These are phyloP conservation scores for Timandra comae DNA, from an alignment of 2,888 invertebrate species.

Conservation along the genomic window DNA sequence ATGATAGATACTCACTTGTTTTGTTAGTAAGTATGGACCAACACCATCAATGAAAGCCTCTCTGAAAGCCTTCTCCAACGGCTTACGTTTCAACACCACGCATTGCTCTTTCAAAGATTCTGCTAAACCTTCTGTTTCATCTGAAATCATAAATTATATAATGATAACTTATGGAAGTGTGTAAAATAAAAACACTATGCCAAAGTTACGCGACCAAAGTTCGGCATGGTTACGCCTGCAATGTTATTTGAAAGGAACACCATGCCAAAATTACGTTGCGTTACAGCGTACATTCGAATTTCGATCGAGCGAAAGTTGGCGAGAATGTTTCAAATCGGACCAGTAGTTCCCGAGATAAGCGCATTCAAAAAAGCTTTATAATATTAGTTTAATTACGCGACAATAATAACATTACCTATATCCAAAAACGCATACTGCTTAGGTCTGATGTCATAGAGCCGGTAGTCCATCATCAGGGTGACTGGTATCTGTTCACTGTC, in stretches of 20 bases:
- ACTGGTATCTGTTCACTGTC: slow-evolving; percentile 35
- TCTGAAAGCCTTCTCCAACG: slow-evolving; percentile 50
- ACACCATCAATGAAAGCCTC: slow-evolving; percentile 48
- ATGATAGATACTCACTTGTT: slow-evolving; percentile 32
- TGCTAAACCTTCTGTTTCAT: slow-evolving; percentile 39
- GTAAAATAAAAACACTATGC: no score
- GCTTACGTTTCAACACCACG: slow-evolving; percentile 44
- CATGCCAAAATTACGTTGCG: no score
- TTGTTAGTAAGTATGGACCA: slow-evolving; percentile 45
- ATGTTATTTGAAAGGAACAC: no score
- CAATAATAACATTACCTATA: slow-evolving; percentile 36
- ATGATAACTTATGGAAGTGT: neutral
- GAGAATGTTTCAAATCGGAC: no score
- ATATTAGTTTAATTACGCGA: no score
- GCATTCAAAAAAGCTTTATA: no score
- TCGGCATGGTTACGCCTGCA: no score
- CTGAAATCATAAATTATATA: slow-evolving; percentile 24
- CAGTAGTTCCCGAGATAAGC: no score
- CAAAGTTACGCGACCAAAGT: no score
- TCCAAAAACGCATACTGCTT: slow-evolving; percentile 45
- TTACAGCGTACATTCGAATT: no score
- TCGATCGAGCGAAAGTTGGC: no score
- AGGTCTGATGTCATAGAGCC: slow-evolving; percentile 53
- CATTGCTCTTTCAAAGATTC: slow-evolving; percentile 46
- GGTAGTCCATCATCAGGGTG: slow-evolving; percentile 48